Evolutionary conservation across 2,113 vertebrate species (phyloP), one percentile per base, ranked within the genome.

Genomic region (Aspidoscelis tigris): DNA sequence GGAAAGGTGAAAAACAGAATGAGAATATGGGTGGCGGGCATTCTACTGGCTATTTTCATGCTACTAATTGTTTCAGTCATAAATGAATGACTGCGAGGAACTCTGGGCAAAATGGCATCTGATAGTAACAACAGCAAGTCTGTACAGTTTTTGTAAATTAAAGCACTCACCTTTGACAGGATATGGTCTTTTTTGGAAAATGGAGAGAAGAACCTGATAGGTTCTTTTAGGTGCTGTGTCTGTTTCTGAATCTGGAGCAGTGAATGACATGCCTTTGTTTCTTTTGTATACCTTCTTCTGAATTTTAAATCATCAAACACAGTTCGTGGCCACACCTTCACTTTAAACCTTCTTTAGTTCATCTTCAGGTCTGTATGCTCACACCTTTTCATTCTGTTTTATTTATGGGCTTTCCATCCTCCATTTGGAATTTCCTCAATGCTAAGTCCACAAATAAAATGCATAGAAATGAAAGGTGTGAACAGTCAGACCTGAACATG

Each of bases 21-120:
- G 0, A 44, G 78, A 61, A 20, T 44, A 58, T 39, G 24, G 0
- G 0, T 20, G 78, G 26, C 9, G 75, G 68, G 71, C 0, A 1
- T 20, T 43, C 84, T 47, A n/a, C 44, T 70, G 70, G 47, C 1
- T 0, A 22, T 3, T 33, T 80, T 18, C 0, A 21, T 0, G 26
- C 0, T 50, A 0, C 0, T 1, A 0, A 79, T 47, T 64, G 0
- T 1, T 58, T 3, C 7, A 66, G 50, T 20, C 10, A 0, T 24
- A 8, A 69, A 24, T 16, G 65, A 65, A 14, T 71, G n/a, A 47
- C n/a, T 26, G 50, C 41, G 33, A 33, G 11, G 70, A 72, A 39
- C 11, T 26, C 12, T 24, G 55, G 16, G 58, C 58, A 73, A 78
- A 65, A 73, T 12, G 58, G 70, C 26, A 79, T 69, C 26, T 26